Percentiles rank a stretch among this genome's conserved stretches.
These are phyloP conservation scores for Dallia pectoralis DNA, from an alignment of 2,797 vertebrate species.

Conservation along the genomic window DNA sequence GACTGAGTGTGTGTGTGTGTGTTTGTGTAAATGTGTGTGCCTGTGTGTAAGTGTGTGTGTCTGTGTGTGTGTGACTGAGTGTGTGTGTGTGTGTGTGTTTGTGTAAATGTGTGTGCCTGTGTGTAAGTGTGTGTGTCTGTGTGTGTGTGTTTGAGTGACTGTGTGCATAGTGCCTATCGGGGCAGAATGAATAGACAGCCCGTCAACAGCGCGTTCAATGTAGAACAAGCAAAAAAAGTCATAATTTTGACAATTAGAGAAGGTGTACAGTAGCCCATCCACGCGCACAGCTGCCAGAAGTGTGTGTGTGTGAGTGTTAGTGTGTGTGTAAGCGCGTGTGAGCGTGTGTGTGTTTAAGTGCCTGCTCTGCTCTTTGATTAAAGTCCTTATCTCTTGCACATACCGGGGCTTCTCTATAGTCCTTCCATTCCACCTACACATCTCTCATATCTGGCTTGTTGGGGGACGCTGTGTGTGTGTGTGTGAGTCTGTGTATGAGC, in stretches of 20 bases:
- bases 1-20: not conserved
- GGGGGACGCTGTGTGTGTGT: not conserved
- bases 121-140: not conserved
- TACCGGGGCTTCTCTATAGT: not conserved
- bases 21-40: conserved; percentile 2
- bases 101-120: not conserved
- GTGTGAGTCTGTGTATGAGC: conserved; percentile 6
- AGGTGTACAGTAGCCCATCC: not conserved
- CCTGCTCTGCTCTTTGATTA: not conserved
- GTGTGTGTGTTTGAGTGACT: no score
- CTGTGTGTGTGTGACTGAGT: not conserved
- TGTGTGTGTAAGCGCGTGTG: not conserved
- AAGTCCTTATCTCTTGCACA: not conserved
- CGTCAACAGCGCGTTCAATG: not conserved
- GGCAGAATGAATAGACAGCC: no score
- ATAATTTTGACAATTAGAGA: no score
- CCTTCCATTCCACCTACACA: not conserved
- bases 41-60: not conserved
- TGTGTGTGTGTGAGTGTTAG: not conserved
- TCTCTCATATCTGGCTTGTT: not conserved
- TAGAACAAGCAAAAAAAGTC: not conserved
- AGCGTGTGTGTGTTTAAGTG: not conserved
- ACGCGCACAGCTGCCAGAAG: not conserved
- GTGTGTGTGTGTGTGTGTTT: not conserved
- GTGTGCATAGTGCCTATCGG: not conserved